Base-by-base conservation (phyloP, 2,797 vertebrate species). In the Micromesistius poutassou region DNA sequence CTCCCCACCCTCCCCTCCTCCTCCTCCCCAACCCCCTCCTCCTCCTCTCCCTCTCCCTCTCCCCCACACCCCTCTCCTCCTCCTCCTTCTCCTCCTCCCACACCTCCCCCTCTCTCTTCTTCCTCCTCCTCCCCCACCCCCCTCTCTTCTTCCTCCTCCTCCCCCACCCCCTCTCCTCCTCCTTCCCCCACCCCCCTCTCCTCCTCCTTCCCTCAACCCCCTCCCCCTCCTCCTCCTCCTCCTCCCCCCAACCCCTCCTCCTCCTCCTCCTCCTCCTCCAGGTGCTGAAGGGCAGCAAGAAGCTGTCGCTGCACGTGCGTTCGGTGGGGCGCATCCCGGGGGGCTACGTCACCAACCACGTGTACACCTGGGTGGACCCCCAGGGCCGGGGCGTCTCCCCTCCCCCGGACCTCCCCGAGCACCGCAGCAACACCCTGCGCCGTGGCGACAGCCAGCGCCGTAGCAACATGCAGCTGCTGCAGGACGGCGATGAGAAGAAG, bases 221-320 rank as follows among this genome's bases (percentile, higher is more conserved):
- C 68, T 35, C 36, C 16, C 33, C 30, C n/a, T 31, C 33, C 5
- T 31, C 16, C 42, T 50, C 40, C 13, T 30, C 36, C 19, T 30
- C 22, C 73, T n/a, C n/a, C n/a, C n/a, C n/a, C n/a, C n/a, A n/a
- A n/a, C n/a, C n/a, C 70, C 71, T 16, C 68, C 40, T 36, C 71
- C n/a, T 76, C 40, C 93, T 0, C 90, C 93, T 74, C 93, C 91
- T 40, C 71, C 36, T 75, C 90, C 86, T 4, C 94, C 94, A 99
- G 98, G 97, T 95, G 30, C 93, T 98, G 86, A 98, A 98, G 87
- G 98, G 98, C 81, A 97, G 95, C 86, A 98, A 98, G 94, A 98
- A 98, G 93, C 93, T 99, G 77, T 92, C 91, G 80, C 92, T 99
- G 74, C 95, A 94, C 0, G 97, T 99, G 42, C 96, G 96, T 74